These are phyloP conservation scores for Apus apus DNA, from an alignment of 2,113 vertebrate genomes.

Conservation along the genomic window DNA sequence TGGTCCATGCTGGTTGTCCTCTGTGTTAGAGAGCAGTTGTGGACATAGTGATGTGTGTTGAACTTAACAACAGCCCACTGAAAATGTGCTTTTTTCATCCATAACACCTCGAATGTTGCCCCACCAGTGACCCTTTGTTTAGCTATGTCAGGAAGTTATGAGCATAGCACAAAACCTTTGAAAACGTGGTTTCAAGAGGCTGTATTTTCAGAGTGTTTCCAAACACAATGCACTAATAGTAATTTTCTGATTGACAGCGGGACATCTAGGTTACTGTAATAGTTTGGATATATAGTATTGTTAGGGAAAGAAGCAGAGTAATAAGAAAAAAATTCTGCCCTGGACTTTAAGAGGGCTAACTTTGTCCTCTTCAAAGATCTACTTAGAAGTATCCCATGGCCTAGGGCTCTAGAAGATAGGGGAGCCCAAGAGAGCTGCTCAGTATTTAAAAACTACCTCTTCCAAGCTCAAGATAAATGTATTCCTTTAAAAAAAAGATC, in stretches of 20 bases:
- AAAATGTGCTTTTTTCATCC: not conserved
- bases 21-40: not conserved
- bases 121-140: not conserved
- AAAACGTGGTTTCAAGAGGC: not conserved
- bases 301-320: too few relatives aligned
- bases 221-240: not conserved
- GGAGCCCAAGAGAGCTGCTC: too few relatives aligned
- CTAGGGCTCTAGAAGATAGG: too few relatives aligned
- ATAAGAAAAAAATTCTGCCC: too few relatives aligned
- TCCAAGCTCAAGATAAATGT: too few relatives aligned
- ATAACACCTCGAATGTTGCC: not conserved
- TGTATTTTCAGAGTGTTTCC: not conserved
- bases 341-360: too few relatives aligned
- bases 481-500: too few relatives aligned
- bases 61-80: not conserved
- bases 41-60: not conserved
- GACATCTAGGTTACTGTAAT: not conserved
- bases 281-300: not conserved
- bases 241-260: not conserved
- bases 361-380: too few relatives aligned
- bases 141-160: not conserved
- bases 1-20: not conserved
- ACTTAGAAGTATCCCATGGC: too few relatives aligned
- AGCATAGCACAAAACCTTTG: not conserved
- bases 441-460: too few relatives aligned